Evolutionary conservation across 2,888 invertebrate species (phyloP).

Genomic region (Agonopterix subpropinquella): DNA sequence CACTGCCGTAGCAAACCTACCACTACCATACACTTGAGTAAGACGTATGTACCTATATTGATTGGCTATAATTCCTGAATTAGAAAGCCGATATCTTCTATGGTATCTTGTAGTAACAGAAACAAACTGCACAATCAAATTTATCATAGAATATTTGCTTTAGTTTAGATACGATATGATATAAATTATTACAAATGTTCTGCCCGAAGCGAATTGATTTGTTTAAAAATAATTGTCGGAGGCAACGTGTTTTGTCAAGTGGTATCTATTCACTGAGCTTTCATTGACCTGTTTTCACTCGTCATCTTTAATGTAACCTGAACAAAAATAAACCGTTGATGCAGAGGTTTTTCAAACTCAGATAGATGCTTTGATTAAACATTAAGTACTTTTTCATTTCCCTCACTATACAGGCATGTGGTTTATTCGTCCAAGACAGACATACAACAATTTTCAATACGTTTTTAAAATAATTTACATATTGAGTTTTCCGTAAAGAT

Average conservation of each 20-base stretch:
- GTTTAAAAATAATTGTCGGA: conserved; percentile 12
- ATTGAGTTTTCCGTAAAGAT: too few species aligned
- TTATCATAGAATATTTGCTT: too few species aligned
- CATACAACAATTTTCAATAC: too few species aligned
- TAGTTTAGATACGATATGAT: too few species aligned
- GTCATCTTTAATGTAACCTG: conserved; percentile 5
- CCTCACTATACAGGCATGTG: too few species aligned
- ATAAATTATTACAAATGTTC: too few species aligned
- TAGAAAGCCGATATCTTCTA: conserved; percentile 24
- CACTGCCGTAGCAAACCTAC: conserved; percentile 14
- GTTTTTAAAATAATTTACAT: too few species aligned
- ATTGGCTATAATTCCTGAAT: conserved; percentile 17
- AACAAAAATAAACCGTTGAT: conserved; percentile 24
- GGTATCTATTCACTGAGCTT: conserved; percentile 13
- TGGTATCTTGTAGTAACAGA: conserved; percentile 3
- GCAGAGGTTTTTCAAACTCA: conserved; percentile 9
- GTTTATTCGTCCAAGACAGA: too few species aligned
- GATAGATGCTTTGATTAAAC: too few species aligned
- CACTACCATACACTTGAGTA: not conserved
- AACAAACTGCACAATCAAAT: too few species aligned
- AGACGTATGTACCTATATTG: conserved; percentile 9
- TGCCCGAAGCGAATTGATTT: too few species aligned
- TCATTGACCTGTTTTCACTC: conserved; percentile 4
- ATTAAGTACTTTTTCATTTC: too few species aligned
- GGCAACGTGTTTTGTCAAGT: conserved; percentile 26